phyloP scores from a whole-genome alignment of 2,888 invertebrate genomes.

The Alcis repandata region DNA sequence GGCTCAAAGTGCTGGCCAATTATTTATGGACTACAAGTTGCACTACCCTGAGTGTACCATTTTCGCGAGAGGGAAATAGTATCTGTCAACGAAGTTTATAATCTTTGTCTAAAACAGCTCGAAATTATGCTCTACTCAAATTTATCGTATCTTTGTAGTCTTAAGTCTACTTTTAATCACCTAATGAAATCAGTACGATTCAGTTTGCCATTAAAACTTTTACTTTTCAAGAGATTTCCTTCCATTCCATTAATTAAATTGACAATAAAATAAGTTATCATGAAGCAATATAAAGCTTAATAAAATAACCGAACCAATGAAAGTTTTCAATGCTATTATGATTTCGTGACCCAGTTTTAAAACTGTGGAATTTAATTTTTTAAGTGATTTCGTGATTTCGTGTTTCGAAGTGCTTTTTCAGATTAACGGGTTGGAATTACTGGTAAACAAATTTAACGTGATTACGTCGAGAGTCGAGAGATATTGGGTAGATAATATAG shows the following conservation, averaged over 20 bases:
- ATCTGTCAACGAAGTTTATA: no score
- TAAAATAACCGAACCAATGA: conserved; percentile 15
- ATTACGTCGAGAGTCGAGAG: no score
- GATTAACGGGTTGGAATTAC: no score
- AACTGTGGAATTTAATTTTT: conserved; percentile 1
- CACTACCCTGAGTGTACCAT: no score
- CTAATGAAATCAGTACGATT: conserved; percentile 14
- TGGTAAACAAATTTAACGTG: no score
- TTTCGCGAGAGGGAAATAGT: no score
- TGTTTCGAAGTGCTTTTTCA: neutral
- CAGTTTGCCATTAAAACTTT: conserved; percentile 15
- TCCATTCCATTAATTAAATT: conserved; percentile 22
- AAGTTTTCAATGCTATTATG: conserved; percentile 13
- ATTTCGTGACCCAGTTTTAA: conserved; percentile 18
- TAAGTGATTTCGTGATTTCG: conserved; percentile 6
- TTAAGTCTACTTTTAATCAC: conserved; percentile 8
- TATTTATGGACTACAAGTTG: no score
- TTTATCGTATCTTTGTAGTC: no score
- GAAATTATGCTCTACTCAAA: no score
- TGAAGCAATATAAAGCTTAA: conserved; percentile 13
- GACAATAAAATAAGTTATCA: conserved; percentile 10
- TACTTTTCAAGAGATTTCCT: conserved; percentile 12
- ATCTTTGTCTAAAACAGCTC: no score
- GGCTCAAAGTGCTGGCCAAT: no score
- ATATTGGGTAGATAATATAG: no score